Base-by-base conservation (phyloP, 64 coral and sea anemone genomes). In the Actinia equina region DNA sequence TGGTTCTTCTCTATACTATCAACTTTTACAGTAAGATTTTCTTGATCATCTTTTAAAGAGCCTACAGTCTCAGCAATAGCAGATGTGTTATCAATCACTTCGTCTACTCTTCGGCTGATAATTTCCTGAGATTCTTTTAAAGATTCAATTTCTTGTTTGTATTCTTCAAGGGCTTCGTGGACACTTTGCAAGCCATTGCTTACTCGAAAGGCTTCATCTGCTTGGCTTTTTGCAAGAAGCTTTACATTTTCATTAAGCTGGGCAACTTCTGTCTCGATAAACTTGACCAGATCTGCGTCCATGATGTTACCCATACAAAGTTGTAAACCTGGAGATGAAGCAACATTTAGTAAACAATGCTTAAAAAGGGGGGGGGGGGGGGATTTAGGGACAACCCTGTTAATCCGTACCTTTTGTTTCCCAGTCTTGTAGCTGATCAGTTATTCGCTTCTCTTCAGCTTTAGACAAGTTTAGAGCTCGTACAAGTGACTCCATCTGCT, bases 161-260 rank as follows among this genome's bases (percentile, higher is more conserved):
- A 82, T 82, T 82, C 80, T 44, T 49, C 80, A 82, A 82, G 44
- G 2, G 51, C 23, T 44, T 92, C 57, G 30, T 17, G 67, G 14
- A 86, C 43, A 15, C 20, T 79, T 42, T 89, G 55, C 52, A 95
- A 57, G 42, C 78, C 89, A 65, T 60, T 49, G 26, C 62, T 86
- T 13, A 95, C 71, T 83, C 55, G 74, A 22, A 81, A 80, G 60
- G 69, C 69, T 82, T 95, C 93, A 81, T 89, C 86, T 15, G 55
- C 55, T 13, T 57, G 55, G 55, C 55, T 57, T 57, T 57, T 57
- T 57, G 46, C 46, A 8, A 49, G 46, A 49, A 6, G 46, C 3
- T 49, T 49, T 49, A 49, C 46, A 49, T 49, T 49, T 49, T 49
- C 46, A 49, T 49, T 49, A 0, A 49, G 46, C 46, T 49, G 46